Base-by-base conservation (phyloP, 2,888 invertebrate species). In the Blera fallax region DNA sequence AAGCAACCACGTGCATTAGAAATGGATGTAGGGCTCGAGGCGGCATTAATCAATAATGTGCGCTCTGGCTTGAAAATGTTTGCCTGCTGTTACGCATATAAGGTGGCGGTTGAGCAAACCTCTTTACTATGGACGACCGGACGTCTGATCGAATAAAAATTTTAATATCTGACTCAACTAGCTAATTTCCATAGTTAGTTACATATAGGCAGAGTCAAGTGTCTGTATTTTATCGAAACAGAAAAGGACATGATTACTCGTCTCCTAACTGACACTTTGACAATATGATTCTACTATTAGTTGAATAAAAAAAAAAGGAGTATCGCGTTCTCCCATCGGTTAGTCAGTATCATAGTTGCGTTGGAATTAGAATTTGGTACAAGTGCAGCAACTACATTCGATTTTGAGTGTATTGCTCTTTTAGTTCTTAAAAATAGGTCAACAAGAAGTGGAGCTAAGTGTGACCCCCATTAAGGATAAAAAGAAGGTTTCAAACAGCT, bases 141-240 rank as follows among this genome's bases (percentile, higher is more conserved):
- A 78, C 40, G 78, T 70, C 45, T 70, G 60, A 62, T 70, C 70
- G 62, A 70, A 70, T 72, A 56, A 29, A 54, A 70, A 72, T 54
- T 72, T 52, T 10, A 64, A 45, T 62, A 48, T 56, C 45, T 64
- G 10, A n/a, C 58, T 62, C 43, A 37, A 60, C 43, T 70, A 52
- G 62, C 24, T 54, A 62, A 78, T 62, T 54, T 78, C 78, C 78
- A 64, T 70, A 45, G 48, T 56, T 16, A 48, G 34, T 48, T 40
- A n/a, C n/a, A n/a, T n/a, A 40, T 43, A 37, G 10, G 4, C 29
- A 40, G 69, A 18, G 16, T 27, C 29, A 37, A 56, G 11, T 16
- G 37, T 29, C 18, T 18, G 18, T 8, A 6, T 18, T 7, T 5
- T 27, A 18, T 21, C 16, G 27, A 2, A 16, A 14, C 43, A 43